Percentiles rank a stretch among this genome's conserved stretches.
These are phyloP conservation scores for Dromas ardeola DNA, from an alignment of 2,113 vertebrate genomes.

Conservation along the genomic window DNA sequence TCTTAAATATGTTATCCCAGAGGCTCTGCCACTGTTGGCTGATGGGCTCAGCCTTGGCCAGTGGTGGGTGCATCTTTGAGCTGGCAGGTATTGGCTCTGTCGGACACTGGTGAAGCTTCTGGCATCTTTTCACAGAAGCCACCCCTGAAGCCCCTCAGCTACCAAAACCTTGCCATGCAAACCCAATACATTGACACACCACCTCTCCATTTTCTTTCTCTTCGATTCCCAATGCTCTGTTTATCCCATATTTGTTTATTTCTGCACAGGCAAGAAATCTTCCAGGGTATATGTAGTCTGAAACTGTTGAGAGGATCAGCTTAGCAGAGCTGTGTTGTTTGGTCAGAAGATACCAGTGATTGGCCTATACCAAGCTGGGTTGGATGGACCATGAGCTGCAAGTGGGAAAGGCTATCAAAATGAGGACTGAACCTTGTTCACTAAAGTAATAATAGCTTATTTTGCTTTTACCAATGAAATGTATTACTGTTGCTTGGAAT, in stretches of 20 bases:
- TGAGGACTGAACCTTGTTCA: not conserved
- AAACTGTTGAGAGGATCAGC: not conserved
- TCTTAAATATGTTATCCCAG: not conserved
- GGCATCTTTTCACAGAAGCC: not conserved
- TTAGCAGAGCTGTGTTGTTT: not conserved
- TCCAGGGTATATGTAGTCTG: not conserved
- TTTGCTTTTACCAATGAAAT: slow-evolving; percentile 13
- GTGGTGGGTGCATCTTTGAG: not conserved
- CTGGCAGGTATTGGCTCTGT: not conserved
- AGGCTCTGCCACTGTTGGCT: not conserved
- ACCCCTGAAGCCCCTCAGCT: not conserved
- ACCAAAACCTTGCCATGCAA: not conserved
- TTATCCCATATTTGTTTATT: not conserved
- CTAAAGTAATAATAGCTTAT: not conserved
- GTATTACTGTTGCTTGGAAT: not conserved
- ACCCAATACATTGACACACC: not conserved
- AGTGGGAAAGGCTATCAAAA: not conserved
- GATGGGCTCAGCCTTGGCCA: not conserved
- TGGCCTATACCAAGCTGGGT: accelerated
- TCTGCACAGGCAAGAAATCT: not conserved
- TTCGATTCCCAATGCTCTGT: not conserved
- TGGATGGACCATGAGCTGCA: not conserved
- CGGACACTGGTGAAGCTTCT: not conserved
- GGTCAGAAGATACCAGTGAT: not conserved
- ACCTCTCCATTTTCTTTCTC: not conserved